Percentiles rank a stretch among this genome's conserved stretches.
These are phyloP conservation scores for Acleris laterana DNA, from an alignment of 2,888 invertebrate species.

Conservation along the genomic window DNA sequence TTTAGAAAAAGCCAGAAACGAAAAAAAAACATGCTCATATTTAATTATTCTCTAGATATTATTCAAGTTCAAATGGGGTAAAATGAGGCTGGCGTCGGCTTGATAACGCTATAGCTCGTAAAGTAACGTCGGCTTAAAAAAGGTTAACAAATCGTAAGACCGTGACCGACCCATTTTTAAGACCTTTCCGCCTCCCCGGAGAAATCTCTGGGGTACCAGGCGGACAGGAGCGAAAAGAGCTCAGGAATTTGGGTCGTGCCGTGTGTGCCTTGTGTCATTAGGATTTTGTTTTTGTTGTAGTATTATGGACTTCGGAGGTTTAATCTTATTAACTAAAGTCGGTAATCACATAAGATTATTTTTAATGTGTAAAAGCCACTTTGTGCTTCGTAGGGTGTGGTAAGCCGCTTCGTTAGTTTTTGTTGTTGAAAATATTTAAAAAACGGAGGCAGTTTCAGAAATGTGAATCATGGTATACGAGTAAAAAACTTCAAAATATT, in stretches of 20 bases:
- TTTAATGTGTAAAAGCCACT: neutral
- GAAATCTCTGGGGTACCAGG: constrained; percentile 20
- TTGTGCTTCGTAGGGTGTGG: neutral
- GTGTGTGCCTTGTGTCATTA: constrained; percentile 11
- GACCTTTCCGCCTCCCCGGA: constrained; percentile 13
- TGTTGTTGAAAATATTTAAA: no score
- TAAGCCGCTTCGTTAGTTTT: neutral
- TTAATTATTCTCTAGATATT: neutral
- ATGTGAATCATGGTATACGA: no score
- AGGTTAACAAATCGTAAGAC: constrained; percentile 35
- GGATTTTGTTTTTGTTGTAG: constrained; percentile 5
- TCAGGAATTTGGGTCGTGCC: constrained; percentile 17
- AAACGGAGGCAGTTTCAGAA: no score
- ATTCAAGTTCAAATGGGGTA: constrained; percentile 15
- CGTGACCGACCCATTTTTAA: constrained; percentile 37
- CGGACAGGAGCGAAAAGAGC: constrained; percentile 9
- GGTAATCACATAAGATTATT: neutral
- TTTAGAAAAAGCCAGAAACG: no score
- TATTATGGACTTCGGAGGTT: constrained; percentile 1
- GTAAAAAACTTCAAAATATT: no score
- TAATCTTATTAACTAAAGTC: constrained; percentile 1
- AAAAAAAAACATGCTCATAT: neutral
- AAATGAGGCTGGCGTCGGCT: constrained; percentile 17
- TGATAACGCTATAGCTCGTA: constrained; percentile 28
- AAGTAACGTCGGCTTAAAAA: constrained; percentile 32